Evolutionary conservation across 2,113 vertebrate species (phyloP).

Genomic region (Lethenteron reissneri): DNA sequence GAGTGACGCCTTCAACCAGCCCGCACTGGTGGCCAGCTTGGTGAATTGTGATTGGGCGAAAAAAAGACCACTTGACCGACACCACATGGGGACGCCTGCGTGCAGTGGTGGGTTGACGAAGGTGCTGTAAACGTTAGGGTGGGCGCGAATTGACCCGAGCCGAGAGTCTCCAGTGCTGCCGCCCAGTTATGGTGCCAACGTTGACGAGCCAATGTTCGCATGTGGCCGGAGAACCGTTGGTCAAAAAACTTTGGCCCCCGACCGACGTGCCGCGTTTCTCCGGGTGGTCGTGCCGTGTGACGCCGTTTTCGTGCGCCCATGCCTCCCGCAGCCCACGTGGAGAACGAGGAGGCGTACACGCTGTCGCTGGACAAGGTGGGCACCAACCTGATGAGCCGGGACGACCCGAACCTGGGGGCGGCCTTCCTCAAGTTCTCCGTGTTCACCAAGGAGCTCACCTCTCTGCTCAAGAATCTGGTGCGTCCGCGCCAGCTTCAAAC

Average conservation of each 20-base stretch:
- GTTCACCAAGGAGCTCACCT: constrained; percentile 92
- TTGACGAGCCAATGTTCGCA: background rate
- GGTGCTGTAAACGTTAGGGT: background rate
- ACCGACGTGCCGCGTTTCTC: background rate
- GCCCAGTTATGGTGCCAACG: background rate
- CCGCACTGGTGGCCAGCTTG: background rate
- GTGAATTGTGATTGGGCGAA: no score
- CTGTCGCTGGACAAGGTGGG: constrained; percentile 96
- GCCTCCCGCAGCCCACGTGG: constrained; percentile 54
- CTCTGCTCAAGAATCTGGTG: constrained; percentile 97
- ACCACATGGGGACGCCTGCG: no score
- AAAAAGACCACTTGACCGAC: no score
- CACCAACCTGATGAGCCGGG: constrained; percentile 86
- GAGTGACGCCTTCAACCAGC: background rate
- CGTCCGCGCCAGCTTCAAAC: constrained; percentile 9
- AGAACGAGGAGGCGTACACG: constrained; percentile 95
- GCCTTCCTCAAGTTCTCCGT: constrained; percentile 95
- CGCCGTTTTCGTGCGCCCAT: constrained; percentile 14
- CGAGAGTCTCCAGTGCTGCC: background rate
- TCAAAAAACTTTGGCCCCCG: background rate
- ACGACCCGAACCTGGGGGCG: constrained; percentile 86
- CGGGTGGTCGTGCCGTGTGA: background rate
- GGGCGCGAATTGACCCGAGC: background rate
- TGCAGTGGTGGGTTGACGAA: no score
- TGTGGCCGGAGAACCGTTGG: background rate